Conservation (phyloP, 2,888 invertebrate species). For the Cephus pygmeus region DNA sequence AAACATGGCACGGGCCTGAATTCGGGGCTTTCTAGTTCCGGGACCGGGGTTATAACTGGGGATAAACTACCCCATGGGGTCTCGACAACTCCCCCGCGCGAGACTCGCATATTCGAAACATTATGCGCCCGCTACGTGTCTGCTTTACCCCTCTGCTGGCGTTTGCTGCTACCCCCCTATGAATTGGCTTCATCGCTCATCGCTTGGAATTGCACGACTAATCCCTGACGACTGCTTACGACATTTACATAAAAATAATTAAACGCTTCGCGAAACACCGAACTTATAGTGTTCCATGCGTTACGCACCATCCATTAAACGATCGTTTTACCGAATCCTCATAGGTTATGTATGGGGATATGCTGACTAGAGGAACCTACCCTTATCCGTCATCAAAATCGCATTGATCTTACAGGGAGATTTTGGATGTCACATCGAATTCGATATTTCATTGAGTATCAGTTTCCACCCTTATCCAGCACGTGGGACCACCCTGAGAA, state of each 20-base stretch:
- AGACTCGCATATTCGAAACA: constrained; percentile 42
- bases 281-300: not conserved
- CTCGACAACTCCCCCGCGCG: constrained; percentile 25
- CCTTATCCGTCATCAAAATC: not conserved
- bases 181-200: constrained; percentile 43
- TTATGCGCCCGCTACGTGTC: constrained; percentile 34
- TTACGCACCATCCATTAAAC: not conserved
- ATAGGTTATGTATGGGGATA: not conserved
- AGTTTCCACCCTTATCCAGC: not conserved
- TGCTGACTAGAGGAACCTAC: not conserved
- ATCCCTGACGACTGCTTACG: constrained; percentile 30
- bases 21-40: constrained; percentile 13
- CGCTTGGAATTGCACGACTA: constrained; percentile 46
- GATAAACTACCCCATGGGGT: constrained; percentile 32
- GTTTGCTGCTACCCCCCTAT: constrained; percentile 32
- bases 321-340: not conserved
- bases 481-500: not conserved
- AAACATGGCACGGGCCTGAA: not conserved
- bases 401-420: not conserved
- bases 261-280: constrained; percentile 36
- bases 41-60: not conserved
- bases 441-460: not conserved
- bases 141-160: not conserved
- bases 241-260: constrained; percentile 58
- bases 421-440: not conserved